Evolutionary conservation across 2,113 vertebrate genomes (phyloP), one percentile per base, ranked within the genome.

Genomic region (Theropithecus gelada): DNA sequence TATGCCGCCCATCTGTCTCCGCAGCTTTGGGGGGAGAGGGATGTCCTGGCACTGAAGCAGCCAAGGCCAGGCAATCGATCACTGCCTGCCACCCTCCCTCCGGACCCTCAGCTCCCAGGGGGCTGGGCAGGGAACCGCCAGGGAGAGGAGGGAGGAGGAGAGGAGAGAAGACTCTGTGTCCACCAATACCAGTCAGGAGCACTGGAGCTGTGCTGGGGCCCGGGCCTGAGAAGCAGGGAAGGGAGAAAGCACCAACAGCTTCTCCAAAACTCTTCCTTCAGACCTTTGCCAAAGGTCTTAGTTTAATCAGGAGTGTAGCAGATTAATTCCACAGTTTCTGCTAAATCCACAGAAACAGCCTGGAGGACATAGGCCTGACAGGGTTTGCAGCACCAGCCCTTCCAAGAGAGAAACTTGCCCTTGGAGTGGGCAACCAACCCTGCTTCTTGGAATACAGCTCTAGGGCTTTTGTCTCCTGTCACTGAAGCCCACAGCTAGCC

Each of bases 1-100:
- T 98, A 96, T 20, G 27, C 95, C 70, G 70, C 95, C 90, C 98
- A 96, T 98, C 97, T 96, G 88, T 98, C 97, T 98, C 96, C 1
- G 0, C 84, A 30, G 96, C 97, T 92, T 92, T 32, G 61, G 1
- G 6, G 61, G 61, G 61, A 64, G 12, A 64, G 43, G 83, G 55
- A 88, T 79, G 87, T 91, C 70, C 89, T n/a, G 81, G 92, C 88
- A 70, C 92, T 48, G 38, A 89, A 30, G 78, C 90, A 43, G 70
- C 22, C 55, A 88, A 97, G 93, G 89, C 96, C 91, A 86, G 59
- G 66, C 72, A 11, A 97, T 97, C 61, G 3, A 97, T 98, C 97
- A 96, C 59, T 10, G 6, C 88, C 90, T 72, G n/a, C 18, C 27
- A 7, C 45, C 76, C 86, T 92, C 85, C 64, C 92, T 40, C 73